Base-by-base conservation (phyloP, 2,797 vertebrate genomes). In the Lepilemur ruficaudatus region DNA sequence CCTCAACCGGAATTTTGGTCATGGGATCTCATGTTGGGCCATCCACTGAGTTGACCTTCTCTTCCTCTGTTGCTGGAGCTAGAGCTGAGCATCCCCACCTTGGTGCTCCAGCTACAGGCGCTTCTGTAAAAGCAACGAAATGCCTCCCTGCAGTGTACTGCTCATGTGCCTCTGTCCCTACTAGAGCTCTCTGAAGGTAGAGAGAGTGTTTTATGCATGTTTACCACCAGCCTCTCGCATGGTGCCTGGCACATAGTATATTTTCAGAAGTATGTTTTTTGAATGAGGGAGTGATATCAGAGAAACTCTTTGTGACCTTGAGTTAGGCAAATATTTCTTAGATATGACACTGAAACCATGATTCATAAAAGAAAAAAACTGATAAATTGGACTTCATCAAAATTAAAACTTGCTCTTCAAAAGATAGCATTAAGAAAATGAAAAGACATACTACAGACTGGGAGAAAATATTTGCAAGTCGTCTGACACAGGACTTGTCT, bases 381-480 rank as follows among this genome's bases (percentile, higher is more conserved):
- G 35, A 63, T 52, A 91, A 61, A 25, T 20, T 57, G 3, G 52
- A 88, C 38, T 69, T 84, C 5, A 63, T 48, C 52, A 69, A 82
- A 82, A 75, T 81, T 80, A 90, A 85, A 94, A 59, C 46, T 55
- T 91, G 41, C 6, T 91, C 91, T 88, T 85, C 72, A 75, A 63
- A 67, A 55, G 59, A 83, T 18, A 61, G 15, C 28, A 8, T 59
- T 85, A 72, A 63, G 23, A 35, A 84, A 91, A 80, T 69, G n/a
- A 80, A 94, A 92, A 85, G 18, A 30, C 7, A 79, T 73, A 25
- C 46, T 78, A 61, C 10, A 90, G 65, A 65, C 38, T 41, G 41
- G 59, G 25, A 92, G 50, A 70, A 80, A 92, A 63, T 18, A 81
- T 55, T 57, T 89, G 20, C 14, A 25, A 76, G 48, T 32, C 32